phyloP scores from a whole-genome alignment of 2,113 vertebrate species.

The Ascaphus truei region DNA sequence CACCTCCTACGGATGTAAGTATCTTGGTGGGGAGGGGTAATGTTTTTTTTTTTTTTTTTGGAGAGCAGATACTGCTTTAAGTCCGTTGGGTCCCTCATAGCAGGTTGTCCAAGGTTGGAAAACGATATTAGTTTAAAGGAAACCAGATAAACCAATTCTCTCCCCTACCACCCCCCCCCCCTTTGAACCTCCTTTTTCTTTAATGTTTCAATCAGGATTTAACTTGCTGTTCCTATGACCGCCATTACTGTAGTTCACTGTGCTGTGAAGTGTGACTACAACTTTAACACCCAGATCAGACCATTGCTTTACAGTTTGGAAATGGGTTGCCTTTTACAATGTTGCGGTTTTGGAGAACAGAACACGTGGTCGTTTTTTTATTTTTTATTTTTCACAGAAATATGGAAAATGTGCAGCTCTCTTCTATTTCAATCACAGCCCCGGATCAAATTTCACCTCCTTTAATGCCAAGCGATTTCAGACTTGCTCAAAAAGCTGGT shows the following conservation, averaged over 20 bases:
- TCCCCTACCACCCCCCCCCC: no score
- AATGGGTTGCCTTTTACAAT: background rate
- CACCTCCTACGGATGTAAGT: no score
- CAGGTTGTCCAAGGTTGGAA: no score
- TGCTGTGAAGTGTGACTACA: no score
- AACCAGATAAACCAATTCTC: no score
- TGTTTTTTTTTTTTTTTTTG: background rate
- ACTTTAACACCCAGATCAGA: no score
- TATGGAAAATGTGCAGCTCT: conserved; percentile 11
- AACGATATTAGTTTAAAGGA: no score
- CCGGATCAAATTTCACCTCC: background rate
- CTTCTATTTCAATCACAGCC: background rate
- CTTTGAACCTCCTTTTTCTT: no score
- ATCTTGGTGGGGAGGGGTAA: background rate
- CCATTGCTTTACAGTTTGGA: background rate
- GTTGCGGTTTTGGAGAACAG: background rate
- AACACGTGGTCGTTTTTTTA: background rate
- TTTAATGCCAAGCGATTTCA: background rate
- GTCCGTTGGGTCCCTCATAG: no score
- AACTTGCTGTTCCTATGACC: no score
- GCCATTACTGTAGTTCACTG: no score
- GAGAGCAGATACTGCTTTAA: background rate
- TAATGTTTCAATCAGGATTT: no score
- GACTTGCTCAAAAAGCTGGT: background rate
- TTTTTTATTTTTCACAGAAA: conserved; percentile 1